Evolutionary conservation across 2,797 vertebrate species (phyloP).

Genomic region (Phaenicophaeus curvirostris): DNA sequence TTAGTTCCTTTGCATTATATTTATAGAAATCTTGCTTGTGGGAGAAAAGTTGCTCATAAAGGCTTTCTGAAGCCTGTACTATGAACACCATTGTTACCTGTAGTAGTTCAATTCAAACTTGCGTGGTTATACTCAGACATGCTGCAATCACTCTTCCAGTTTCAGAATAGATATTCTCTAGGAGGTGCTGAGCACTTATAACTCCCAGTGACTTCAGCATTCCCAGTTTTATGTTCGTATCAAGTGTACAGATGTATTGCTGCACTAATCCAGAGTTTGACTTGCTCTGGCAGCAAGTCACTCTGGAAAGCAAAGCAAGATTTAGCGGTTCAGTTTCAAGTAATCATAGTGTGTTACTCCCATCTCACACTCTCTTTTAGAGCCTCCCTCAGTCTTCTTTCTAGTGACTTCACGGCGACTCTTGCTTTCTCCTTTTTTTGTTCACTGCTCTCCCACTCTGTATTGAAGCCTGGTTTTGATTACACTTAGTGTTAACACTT

Average conservation of each 20-base stretch:
- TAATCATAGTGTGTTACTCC: not conserved
- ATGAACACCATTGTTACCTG: accelerated
- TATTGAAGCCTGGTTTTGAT: not conserved
- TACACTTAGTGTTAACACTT: not conserved
- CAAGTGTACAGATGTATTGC: not conserved
- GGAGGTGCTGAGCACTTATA: not conserved
- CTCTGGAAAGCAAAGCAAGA: not conserved
- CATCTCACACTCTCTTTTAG: not conserved
- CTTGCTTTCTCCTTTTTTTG: not conserved
- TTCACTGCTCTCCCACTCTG: not conserved
- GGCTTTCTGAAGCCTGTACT: not conserved
- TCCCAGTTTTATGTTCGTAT: not conserved
- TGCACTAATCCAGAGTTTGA: not conserved
- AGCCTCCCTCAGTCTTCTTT: not conserved
- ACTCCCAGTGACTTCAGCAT: not conserved
- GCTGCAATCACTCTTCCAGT: not conserved
- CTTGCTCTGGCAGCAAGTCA: not conserved
- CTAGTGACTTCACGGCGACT: not conserved
- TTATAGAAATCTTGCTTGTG: not conserved
- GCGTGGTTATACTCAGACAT: accelerated
- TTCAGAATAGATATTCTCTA: not conserved
- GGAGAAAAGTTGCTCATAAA: not conserved
- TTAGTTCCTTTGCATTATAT: not conserved
- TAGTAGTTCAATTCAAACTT: not conserved
- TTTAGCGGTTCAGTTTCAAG: not conserved